Base-by-base conservation (phyloP, 2,797 vertebrate species). In the Phataginus tricuspis region DNA sequence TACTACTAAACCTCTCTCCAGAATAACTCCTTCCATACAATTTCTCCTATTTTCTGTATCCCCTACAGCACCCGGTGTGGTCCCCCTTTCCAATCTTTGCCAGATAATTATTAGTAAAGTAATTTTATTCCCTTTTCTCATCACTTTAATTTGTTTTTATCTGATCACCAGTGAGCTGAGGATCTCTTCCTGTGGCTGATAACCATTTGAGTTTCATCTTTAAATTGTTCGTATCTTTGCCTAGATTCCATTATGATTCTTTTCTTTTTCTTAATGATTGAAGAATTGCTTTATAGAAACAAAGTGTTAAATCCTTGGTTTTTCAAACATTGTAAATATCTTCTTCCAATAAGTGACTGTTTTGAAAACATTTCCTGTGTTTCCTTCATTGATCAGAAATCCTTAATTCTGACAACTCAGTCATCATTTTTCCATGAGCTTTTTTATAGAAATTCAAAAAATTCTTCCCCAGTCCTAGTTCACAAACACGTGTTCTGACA, bases 381-480 rank as follows among this genome's bases (percentile, higher is more conserved):
- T 87, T 92, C 49, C 53, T 84, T 84, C 77, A 61, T 53, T 93
- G 34, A 86, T 45, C 63, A 90, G 85, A 88, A 95, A 79, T 14
- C 7, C 66, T 53, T 57, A 90, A 85, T 85, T 91, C 55, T 86
- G 57, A 91, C 64, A 71, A 59, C 21, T 66, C 13, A n/a, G 14
- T 91, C 59, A 90, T 89, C 34, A 13, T 68, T 88, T 88, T 49
- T 34, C 19, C 78, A 31, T 37, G 39, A 68, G 49, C 31, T 23
- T 85, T 86, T 84, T 80, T 93, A 45, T 85, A 96, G 85, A 78
- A 84, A 95, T 51, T 63, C 27, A 49, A 45, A 69, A 57, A 63
- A 63, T n/a, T 51, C 4, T 85, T 64, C 7, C 27, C 21, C 14
- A 49, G 23, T 39, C 19, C 42, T 74, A 51, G 71, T 82, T 90